phyloP scores from a whole-genome alignment of 2,113 vertebrate genomes.

The Brachyistius frenatus region DNA sequence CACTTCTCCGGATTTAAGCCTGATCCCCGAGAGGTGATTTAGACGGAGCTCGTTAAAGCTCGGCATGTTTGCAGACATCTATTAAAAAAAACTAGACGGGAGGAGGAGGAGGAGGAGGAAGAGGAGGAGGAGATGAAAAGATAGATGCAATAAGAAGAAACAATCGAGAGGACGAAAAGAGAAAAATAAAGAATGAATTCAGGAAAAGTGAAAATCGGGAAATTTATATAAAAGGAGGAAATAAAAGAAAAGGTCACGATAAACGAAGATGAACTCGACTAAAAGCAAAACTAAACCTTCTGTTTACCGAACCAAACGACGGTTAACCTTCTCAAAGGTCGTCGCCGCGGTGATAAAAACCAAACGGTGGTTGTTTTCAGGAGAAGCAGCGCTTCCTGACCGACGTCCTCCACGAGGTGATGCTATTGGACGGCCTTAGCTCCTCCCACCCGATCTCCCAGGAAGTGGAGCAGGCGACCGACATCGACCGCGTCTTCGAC shows the following conservation, averaged over 20 bases:
- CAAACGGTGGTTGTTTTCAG: constrained; percentile 72
- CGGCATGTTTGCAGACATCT: constrained; percentile 59
- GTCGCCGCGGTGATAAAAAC: too few relatives aligned
- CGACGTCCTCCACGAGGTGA: constrained; percentile 97
- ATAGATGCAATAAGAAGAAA: not conserved
- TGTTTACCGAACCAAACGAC: not conserved
- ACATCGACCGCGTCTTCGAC: constrained; percentile 96
- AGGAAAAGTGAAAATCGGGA: not conserved
- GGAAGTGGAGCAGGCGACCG: constrained; percentile 92
- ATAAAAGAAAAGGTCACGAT: not conserved
- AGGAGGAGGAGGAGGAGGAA: not conserved
- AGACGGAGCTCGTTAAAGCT: constrained; percentile 51
- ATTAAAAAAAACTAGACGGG: constrained; percentile 42
- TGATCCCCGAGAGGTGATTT: constrained; percentile 58
- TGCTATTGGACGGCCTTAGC: constrained; percentile 93
- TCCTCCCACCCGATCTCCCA: constrained; percentile 97
- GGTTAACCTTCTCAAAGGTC: too few relatives aligned
- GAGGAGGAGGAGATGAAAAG: not conserved
- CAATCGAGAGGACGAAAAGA: not conserved
- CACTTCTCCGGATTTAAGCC: constrained; percentile 51
- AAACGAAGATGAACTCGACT: constrained; percentile 14
- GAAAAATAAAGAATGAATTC: not conserved
- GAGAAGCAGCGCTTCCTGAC: constrained; percentile 98
- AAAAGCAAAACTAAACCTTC: constrained; percentile 22
- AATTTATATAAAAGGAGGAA: too few relatives aligned